Base-by-base conservation (phyloP, 2,113 vertebrate species). In the Theristicus caerulescens region DNA sequence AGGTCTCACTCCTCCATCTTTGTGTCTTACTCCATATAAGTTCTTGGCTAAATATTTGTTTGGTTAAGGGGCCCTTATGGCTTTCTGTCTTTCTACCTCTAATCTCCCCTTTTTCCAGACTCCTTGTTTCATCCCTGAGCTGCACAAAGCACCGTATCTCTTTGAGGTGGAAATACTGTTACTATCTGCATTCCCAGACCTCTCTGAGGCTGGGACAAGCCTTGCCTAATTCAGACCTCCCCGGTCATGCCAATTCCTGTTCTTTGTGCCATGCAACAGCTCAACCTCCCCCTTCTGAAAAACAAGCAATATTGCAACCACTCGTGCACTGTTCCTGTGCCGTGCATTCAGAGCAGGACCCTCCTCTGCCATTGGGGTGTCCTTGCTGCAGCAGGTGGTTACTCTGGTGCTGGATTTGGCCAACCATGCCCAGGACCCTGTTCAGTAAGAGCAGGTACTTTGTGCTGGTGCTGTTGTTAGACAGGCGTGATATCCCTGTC, bases 301-400 rank as follows among this genome's bases (percentile, higher is more conserved):
- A 70, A 25, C 10, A 52, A 62, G 36, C 34, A 40, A 0, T 44
- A 18, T 7, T 27, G 20, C 27, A 40, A 54, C 67, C 40, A 46
- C 19, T 49, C 0, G 0, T 24, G n/a, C 0, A 3, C 19, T 80
- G 26, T 32, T 72, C 16, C 27, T 54, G 19, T 61, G 61, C n/a
- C 0, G 1, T 4, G 9, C 2, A 4, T 77, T 73, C 13, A 46
- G 70, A 77, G 27, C 40, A 58, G 81, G 44, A 69, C 25, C 25
- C 9, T 73, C 22, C 42, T 65, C 25, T 58, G 67, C 42, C 1
- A 0, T 0, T 29, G 40, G 5, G 27, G 19, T 76, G 51, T 67
- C 64, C 24, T 54, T 84, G 44, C 24, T 59, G 62, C 61, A 79
- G 57, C 47, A 27, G 29, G 16, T 69, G 64, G 7, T 87, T 52